Evolutionary conservation across 2,888 invertebrate species (phyloP), one percentile per base, ranked within the genome.

Genomic region (Trichogramma evanescens): DNA sequence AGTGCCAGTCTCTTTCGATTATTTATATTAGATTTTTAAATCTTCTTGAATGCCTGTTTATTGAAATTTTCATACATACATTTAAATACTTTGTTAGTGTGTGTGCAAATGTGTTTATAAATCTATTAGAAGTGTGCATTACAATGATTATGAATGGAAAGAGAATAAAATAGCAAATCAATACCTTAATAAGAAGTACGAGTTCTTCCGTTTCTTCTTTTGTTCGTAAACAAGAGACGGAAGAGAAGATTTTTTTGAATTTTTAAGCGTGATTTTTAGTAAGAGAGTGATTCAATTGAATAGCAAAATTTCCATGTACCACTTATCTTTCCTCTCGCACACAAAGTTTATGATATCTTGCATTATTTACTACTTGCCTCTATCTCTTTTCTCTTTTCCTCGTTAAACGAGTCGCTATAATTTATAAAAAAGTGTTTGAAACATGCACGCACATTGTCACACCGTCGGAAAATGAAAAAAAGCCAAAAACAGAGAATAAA

Each of bases 1-100:
- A 64, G 63, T 71, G 69, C 64, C 66, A 65, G 65, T 66, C 64
- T 66, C 62, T 67, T 58, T 58, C 46, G 26, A 26, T 26, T 26
- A 26, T 26, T 26, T 26, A 26, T 26, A 26, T 26, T 26, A 26
- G 26, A 26, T 26, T 26, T 26, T 26, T 26, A 26, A 26, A 26
- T 26, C 26, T 26, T 26, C 26, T 26, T 26, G 26, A 26, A 26
- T 26, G 26, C 26, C 26, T 26, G 26, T 54, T 48, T 59, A 50
- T 50, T 50, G 49, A 45, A 53, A 59, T 51, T 26, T 59, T 55
- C 49, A 50, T 49, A 26, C 26, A 26, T 26, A 26, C 1, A 26
- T 26, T 26, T 26, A 26, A 26, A 26, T 26, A 26, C 26, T 26
- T 26, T 26, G 26, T 26, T 26, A 26, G 26, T 26, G 26, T 26